These are phyloP conservation scores for Sthenelais limicola DNA, from an alignment of 2,888 invertebrate genomes.

Conservation along the genomic window DNA sequence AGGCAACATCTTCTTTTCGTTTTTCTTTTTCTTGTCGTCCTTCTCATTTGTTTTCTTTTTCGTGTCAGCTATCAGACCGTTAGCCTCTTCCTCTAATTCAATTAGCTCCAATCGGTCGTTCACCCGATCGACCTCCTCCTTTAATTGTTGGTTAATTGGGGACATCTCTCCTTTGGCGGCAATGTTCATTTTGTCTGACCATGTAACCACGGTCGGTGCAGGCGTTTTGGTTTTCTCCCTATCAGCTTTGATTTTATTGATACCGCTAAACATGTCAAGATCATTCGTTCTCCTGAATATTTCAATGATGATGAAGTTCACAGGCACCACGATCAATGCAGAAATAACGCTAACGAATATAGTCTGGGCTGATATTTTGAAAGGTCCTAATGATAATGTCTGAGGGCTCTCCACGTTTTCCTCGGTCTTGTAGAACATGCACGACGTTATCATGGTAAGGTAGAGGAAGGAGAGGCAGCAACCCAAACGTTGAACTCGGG, in stretches of 20 bases:
- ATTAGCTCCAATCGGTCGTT: too few relatives aligned
- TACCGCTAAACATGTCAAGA: slow-evolving; percentile 3
- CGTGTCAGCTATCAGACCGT: too few relatives aligned
- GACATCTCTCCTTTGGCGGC: too few relatives aligned
- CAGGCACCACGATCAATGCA: slow-evolving; percentile 4
- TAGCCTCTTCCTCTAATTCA: too few relatives aligned
- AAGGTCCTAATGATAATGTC: slow-evolving; percentile 5
- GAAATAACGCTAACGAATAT: slow-evolving; percentile 9
- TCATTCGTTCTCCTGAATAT: slow-evolving; percentile 16
- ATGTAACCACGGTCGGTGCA: too few relatives aligned
- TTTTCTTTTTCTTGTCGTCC: neutral
- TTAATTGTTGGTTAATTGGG: too few relatives aligned
- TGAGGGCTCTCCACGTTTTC: slow-evolving; percentile 21
- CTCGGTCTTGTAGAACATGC: slow-evolving; percentile 32
- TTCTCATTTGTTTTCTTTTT: neutral
- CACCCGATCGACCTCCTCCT: too few relatives aligned
- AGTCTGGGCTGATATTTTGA: slow-evolving; percentile 13
- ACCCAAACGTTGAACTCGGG: neutral
- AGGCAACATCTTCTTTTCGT: slow-evolving; percentile 23
- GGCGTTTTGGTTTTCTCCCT: neutral
- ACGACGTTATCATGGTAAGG: slow-evolving; percentile 13
- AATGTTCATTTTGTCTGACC: too few relatives aligned
- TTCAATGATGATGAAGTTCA: slow-evolving; percentile 32
- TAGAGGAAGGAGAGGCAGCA: slow-evolving; percentile 16
- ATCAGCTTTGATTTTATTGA: neutral